phyloP scores from a whole-genome alignment of 2,888 invertebrate genomes.

The Tridacna gigas region DNA sequence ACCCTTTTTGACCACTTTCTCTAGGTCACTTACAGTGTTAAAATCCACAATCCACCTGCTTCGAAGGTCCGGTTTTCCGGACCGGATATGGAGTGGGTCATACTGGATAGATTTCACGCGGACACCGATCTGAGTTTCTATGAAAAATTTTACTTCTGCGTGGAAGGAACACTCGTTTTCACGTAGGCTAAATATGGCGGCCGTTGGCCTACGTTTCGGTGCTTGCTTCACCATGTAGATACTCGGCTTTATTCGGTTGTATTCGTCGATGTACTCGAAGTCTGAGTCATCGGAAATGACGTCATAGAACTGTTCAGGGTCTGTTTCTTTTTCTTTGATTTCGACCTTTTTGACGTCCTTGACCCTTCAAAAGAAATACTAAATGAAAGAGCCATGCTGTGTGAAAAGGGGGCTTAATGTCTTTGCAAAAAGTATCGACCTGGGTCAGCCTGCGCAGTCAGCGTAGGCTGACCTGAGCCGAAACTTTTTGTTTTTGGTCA shows the following conservation, averaged over 20 bases:
- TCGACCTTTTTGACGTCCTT: not conserved
- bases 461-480: too few relatives aligned
- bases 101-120: constrained; percentile 53
- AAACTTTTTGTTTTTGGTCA: too few relatives aligned
- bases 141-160: constrained; percentile 58
- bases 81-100: constrained; percentile 62
- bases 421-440: too few relatives aligned
- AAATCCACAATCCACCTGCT: constrained; percentile 66
- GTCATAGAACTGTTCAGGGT: not conserved
- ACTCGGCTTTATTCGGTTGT: constrained; percentile 47
- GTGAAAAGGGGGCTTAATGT: too few relatives aligned
- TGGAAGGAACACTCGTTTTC: constrained; percentile 65
- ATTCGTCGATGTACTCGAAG: constrained; percentile 9
- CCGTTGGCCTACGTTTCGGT: constrained; percentile 48
- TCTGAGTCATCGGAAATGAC: not conserved
- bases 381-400: too few relatives aligned
- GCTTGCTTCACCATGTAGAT: constrained; percentile 55
- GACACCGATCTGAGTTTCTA: constrained; percentile 52
- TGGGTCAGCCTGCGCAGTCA: too few relatives aligned
- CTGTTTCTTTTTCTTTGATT: not conserved
- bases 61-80: constrained; percentile 46
- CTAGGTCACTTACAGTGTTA: constrained; percentile 37
- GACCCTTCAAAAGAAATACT: not conserved
- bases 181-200: constrained; percentile 65
- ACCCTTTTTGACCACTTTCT: constrained; percentile 53